Base-by-base conservation (phyloP, 2,797 vertebrate species). In the Notoglanidium macrostoma region DNA sequence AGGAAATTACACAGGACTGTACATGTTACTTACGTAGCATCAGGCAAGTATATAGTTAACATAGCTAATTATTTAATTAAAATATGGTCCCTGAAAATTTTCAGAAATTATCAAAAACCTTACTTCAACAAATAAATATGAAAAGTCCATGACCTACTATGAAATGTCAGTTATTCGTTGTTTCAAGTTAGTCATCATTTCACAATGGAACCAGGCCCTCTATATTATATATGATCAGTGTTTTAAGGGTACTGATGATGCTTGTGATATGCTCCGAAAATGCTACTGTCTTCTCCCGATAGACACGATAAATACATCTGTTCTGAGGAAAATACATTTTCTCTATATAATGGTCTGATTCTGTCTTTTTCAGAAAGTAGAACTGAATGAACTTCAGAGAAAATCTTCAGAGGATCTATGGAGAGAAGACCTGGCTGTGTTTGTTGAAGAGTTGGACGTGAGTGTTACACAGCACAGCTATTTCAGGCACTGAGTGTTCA, bases 351-450 rank as follows among this genome's bases (percentile, higher is more conserved):
- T 14, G 6, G 55, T 49, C 57, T 32, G 15, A 65, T 21, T 29
- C 9, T 11, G 26, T 61, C 8, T 73, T 26, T 17, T 95, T 63
- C 93, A 99, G 98, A 97, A 94, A 88, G 94, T 91, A 91, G 98
- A 99, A 85, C 96, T 99, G n/a, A 95, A 93, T 70, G 96, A 97
- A 76, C 94, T 99, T 59, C 96, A 97, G 93, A 96, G 90, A 92
- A 99, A 99, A 92, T 94, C 90, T 77, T 6, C 97, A 44, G 96
- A 97, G 15, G 98, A 99, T 90, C 97, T 99, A 86, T 99, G 98
- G 98, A 98, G 97, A 94, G 97, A 97, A 92, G 98, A 99, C 94
- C 94, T 99, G 93, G 96, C 98, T 0, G 95, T 98, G 59, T 99
- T 99, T 92, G 91, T 98, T 21, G 97, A 99, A 92, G 98, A 99